Conservation (phyloP, 2,113 vertebrate genomes). For the Limanda limanda region DNA sequence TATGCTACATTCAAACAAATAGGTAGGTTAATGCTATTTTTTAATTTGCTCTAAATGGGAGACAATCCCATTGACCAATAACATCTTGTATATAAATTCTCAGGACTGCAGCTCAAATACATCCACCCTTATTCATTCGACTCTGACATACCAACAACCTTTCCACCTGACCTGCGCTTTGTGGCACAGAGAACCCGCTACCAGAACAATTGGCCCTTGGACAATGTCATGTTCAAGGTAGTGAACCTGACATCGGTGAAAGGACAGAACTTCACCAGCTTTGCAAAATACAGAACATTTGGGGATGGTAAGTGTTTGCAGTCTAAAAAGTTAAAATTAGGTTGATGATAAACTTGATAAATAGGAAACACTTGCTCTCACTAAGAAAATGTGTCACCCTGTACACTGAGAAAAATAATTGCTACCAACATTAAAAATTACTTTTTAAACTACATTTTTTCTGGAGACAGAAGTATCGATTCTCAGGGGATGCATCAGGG, state of each 20-base stretch:
- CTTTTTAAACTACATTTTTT: no score
- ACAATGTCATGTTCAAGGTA: no score
- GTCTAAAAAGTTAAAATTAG: not conserved
- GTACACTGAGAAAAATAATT: no score
- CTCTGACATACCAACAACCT: constrained; percentile 9
- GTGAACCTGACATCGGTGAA: not conserved
- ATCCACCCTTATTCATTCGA: constrained; percentile 64
- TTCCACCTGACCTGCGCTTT: constrained; percentile 42
- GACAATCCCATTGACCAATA: not conserved
- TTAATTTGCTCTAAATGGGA: not conserved
- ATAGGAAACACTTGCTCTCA: no score
- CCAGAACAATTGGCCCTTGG: no score
- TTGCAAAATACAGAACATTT: constrained; percentile 65
- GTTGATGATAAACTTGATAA: not conserved
- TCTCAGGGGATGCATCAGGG: no score
- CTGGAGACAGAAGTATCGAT: no score
- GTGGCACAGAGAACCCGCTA: constrained; percentile 43
- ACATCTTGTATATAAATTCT: constrained; percentile 1
- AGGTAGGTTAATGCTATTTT: constrained; percentile 41
- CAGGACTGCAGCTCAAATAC: constrained; percentile 67
- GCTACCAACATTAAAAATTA: no score
- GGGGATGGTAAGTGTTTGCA: constrained; percentile 51
- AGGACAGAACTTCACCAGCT: constrained; percentile 39
- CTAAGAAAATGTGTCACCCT: no score
- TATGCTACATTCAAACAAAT: constrained; percentile 56